A percentile compares a stretch with the other conserved stretches of the same genome.
Conservation (phyloP, 2,888 invertebrate genomes). For the Euclidia mi region DNA sequence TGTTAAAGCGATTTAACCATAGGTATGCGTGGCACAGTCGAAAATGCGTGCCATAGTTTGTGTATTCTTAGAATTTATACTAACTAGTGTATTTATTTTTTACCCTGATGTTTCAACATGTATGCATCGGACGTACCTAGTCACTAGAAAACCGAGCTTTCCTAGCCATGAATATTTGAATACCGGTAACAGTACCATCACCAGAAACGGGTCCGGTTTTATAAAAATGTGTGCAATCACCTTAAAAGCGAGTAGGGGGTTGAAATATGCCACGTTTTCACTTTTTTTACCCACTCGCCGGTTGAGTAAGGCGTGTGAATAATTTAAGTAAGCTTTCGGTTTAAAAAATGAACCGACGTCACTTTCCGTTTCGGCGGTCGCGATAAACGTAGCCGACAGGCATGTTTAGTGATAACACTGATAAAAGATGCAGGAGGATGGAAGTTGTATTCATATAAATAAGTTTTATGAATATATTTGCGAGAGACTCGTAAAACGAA, state of each 20-base stretch:
- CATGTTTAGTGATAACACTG: slow-evolving; percentile 35
- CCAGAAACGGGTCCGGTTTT: slow-evolving; percentile 5
- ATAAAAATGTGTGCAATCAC: slow-evolving; percentile 13
- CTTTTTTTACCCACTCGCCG: slow-evolving; percentile 66
- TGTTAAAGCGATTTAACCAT: too few species aligned
- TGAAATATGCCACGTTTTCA: slow-evolving; percentile 72
- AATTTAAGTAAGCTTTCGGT: slow-evolving; percentile 72
- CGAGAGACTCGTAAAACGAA: too few species aligned
- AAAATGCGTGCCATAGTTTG: too few species aligned
- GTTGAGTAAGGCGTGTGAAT: slow-evolving; percentile 72
- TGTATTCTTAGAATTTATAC: too few species aligned
- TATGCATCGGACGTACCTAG: too few species aligned
- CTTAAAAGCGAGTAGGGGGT: slow-evolving; percentile 33
- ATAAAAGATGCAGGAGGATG: neutral
- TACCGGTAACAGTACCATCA: neutral
- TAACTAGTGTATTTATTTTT: too few species aligned
- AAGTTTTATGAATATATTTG: neutral
- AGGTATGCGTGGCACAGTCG: too few species aligned
- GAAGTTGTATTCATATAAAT: neutral
- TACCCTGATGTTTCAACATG: too few species aligned
- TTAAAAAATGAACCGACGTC: slow-evolving; percentile 67
- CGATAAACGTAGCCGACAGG: slow-evolving; percentile 38
- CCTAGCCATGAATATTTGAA: too few species aligned
- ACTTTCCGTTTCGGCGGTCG: slow-evolving; percentile 50
- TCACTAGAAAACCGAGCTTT: too few species aligned